These are phyloP conservation scores for Melanotaenia pygmaea DNA, from an alignment of 2,797 vertebrate species.

Conservation along the genomic window DNA sequence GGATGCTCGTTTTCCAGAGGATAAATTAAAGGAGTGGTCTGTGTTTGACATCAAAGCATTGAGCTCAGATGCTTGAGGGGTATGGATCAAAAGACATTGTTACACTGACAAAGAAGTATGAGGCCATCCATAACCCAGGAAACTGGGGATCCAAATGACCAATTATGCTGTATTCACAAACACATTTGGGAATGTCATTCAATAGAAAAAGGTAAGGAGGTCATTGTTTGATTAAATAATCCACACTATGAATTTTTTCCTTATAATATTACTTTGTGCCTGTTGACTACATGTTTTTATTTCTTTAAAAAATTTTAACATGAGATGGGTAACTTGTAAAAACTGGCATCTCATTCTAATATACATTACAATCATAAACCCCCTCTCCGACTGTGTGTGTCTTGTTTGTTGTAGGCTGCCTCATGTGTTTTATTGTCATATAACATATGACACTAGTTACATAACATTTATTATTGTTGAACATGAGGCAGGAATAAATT, in stretches of 20 bases:
- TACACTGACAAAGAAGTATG: slow-evolving; percentile 47
- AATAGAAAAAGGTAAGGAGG: no score
- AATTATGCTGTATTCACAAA: no score
- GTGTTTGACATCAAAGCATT: slow-evolving; percentile 58
- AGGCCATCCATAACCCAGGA: slow-evolving; percentile 5
- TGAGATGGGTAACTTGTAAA: neutral
- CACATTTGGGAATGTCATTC: no score
- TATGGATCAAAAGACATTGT: slow-evolving; percentile 39
- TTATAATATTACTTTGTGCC: no score
- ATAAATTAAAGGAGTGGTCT: slow-evolving; percentile 62
- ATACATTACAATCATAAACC: neutral
- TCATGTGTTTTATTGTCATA: neutral
- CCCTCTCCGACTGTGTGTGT: neutral
- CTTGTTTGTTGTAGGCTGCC: neutral
- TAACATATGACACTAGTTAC: neutral
- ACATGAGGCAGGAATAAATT: slow-evolving; percentile 2
- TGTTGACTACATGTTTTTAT: no score
- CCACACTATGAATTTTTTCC: no score
- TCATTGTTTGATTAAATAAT: no score
- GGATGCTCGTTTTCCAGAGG: slow-evolving; percentile 51
- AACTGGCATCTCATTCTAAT: slow-evolving; percentile 7
- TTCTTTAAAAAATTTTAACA: no score
- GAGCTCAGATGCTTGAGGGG: slow-evolving; percentile 42
- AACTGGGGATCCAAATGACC: no score
- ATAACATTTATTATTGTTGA: slow-evolving; percentile 7